Evolutionary conservation across 30 jellyfish, hydroid and myxozoan species (phyloP).

Genomic region (Mastigias papua): DNA sequence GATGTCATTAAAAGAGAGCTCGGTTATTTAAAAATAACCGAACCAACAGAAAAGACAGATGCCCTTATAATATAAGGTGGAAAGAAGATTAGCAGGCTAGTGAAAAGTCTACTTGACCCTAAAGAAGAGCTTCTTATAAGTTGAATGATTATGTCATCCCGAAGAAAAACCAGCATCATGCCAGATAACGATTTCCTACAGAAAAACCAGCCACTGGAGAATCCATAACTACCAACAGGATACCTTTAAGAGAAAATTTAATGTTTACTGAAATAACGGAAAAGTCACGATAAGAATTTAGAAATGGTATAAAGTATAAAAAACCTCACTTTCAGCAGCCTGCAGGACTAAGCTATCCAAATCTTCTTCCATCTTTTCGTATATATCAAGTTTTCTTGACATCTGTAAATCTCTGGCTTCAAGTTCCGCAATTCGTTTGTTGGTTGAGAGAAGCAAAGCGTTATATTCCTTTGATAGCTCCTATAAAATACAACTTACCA

Average conservation of each 20-base stretch:
- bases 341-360: conserved; percentile 86
- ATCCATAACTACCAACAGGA: conserved; percentile 6
- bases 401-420: conserved; percentile 68
- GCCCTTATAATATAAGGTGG: conserved; percentile 2
- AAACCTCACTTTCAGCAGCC: conserved; percentile 86
- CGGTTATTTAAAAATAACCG: conserved; percentile 8
- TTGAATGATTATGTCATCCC: not conserved
- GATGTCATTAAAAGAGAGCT: not conserved
- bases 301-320: not conserved
- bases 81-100: not conserved
- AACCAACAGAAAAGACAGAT: conserved; percentile 9
- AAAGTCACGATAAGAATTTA: not conserved
- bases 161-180: not conserved
- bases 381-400: conserved; percentile 44
- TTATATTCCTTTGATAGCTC: conserved; percentile 66
- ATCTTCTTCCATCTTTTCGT: conserved; percentile 92
- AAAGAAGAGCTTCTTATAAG: not conserved
- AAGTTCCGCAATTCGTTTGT: conserved; percentile 64
- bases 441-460: conserved; percentile 56
- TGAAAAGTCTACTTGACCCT: conserved; percentile 3
- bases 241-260: not conserved
- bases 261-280: not conserved
- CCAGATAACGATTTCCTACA: conserved; percentile 3
- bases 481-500: conserved; percentile 16
- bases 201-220: conserved; percentile 9